Percentiles rank a stretch among this genome's conserved stretches.
These are phyloP conservation scores for Pollachius pollachius DNA, from an alignment of 2,113 vertebrate genomes.

Conservation along the genomic window DNA sequence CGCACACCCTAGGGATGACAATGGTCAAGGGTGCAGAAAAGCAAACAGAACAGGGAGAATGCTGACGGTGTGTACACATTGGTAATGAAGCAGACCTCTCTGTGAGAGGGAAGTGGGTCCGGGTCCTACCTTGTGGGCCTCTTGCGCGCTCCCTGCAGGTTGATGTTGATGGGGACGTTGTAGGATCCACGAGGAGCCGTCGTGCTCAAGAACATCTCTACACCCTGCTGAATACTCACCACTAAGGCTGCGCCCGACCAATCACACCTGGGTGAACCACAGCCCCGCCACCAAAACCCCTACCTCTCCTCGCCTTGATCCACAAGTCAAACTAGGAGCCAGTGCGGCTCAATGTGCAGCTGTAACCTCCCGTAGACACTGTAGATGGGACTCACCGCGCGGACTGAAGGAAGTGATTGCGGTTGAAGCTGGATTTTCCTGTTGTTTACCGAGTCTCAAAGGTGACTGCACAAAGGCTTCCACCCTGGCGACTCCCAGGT, in stretches of 20 bases:
- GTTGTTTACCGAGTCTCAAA: conserved; percentile 65
- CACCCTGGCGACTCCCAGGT: conserved; percentile 35
- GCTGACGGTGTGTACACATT: too few species aligned
- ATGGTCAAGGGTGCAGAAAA: too few species aligned
- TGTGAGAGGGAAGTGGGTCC: background rate
- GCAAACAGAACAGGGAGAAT: too few species aligned
- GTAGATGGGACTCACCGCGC: background rate
- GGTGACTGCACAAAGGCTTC: conserved; percentile 56
- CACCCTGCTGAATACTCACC: conserved; percentile 23
- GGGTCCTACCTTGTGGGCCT: conserved; percentile 72
- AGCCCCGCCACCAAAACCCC: too few species aligned
- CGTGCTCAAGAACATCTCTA: conserved; percentile 61
- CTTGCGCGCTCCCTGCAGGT: conserved; percentile 73
- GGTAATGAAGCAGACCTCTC: too few species aligned
- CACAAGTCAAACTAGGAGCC: conserved; percentile 33
- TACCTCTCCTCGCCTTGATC: background rate
- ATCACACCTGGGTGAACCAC: conserved; percentile 16
- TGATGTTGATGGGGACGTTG: conserved; percentile 80
- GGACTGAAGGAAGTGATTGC: conserved; percentile 24
- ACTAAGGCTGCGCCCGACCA: background rate
- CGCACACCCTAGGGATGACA: too few species aligned
- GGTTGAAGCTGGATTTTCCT: conserved; percentile 31
- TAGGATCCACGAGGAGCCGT: conserved; percentile 72
- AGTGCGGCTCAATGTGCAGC: background rate
- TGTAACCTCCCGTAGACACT: too few species aligned